Evolutionary conservation across 2,113 vertebrate genomes (phyloP).

Genomic region (Sinocyclocheilus grahami): DNA sequence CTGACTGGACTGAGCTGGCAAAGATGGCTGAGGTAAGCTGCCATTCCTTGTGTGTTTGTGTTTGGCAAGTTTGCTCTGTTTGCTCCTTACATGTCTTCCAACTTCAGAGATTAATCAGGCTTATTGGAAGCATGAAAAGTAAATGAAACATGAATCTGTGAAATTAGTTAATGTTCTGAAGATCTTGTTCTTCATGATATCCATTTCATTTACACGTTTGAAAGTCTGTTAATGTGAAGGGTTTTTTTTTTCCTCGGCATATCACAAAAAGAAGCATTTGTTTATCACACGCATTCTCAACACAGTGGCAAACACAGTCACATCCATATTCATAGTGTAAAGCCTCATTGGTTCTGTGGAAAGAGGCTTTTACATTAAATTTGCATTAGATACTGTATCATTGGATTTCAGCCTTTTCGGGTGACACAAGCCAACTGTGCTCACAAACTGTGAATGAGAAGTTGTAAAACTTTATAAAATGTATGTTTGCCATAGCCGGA

Average conservation of each 20-base stretch:
- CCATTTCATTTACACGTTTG: conserved; percentile 11
- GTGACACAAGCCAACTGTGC: conserved; percentile 57
- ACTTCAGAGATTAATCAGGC: conserved; percentile 16
- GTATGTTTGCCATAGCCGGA: conserved; percentile 28
- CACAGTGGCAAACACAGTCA: conserved; percentile 42
- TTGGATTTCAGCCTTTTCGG: conserved; percentile 56
- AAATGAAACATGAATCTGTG: background rate
- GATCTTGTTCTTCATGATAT: conserved; percentile 8
- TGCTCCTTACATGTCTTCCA: background rate
- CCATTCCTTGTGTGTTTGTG: conserved; percentile 30
- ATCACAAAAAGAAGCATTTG: conserved; percentile 46
- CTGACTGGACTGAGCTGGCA: conserved; percentile 86
- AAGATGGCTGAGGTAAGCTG: conserved; percentile 86
- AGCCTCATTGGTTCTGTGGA: conserved; percentile 58
- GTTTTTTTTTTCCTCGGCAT: background rate
- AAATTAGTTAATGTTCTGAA: conserved; percentile 40
- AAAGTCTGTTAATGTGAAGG: background rate
- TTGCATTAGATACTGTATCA: conserved; percentile 60
- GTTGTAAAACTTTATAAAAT: conserved; percentile 55
- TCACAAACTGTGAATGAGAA: conserved; percentile 54
- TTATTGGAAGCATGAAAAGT: conserved; percentile 7
- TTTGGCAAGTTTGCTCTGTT: conserved; percentile 18
- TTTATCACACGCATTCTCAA: conserved; percentile 49
- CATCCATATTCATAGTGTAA: conserved; percentile 59
- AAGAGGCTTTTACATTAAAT: conserved; percentile 59